Evolutionary conservation across 2,888 invertebrate species (phyloP).

Genomic region (Lasius platythorax): DNA sequence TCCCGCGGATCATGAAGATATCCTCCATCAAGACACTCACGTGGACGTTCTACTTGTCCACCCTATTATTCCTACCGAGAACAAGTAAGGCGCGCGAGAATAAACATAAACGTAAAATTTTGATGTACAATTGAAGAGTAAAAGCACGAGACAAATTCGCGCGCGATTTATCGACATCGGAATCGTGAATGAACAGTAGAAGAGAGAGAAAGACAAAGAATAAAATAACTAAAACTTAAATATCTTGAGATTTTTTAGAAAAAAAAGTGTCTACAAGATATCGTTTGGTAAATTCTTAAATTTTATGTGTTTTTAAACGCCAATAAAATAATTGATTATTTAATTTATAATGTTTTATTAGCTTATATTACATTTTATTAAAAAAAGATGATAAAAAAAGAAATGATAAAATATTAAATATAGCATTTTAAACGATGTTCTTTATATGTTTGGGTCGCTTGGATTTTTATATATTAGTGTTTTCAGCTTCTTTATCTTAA

Average conservation of each 20-base stretch:
- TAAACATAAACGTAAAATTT: slow-evolving; percentile 21
- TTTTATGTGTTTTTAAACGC: neutral
- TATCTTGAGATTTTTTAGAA: neutral
- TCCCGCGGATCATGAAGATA: slow-evolving; percentile 73
- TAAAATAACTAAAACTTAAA: neutral
- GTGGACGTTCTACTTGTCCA: slow-evolving; percentile 71
- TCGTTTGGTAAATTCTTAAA: no score
- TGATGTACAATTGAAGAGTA: neutral
- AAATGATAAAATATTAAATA: neutral
- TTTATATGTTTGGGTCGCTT: neutral
- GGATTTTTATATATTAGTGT: neutral
- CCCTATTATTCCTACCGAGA: slow-evolving; percentile 60
- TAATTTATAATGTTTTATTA: neutral
- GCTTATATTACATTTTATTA: no score
- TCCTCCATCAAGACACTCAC: slow-evolving; percentile 63
- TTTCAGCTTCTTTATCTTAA: neutral
- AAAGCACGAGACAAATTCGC: neutral
- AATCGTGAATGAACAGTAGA: neutral
- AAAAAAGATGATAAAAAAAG: neutral
- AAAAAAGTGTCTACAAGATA: neutral
- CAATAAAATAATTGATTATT: neutral
- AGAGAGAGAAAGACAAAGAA: neutral
- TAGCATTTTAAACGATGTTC: neutral
- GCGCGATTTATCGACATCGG: neutral
- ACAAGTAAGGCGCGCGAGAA: slow-evolving; percentile 60